phyloP scores from a whole-genome alignment of 2,888 invertebrate species.

The Caenorhabditis japonica region DNA sequence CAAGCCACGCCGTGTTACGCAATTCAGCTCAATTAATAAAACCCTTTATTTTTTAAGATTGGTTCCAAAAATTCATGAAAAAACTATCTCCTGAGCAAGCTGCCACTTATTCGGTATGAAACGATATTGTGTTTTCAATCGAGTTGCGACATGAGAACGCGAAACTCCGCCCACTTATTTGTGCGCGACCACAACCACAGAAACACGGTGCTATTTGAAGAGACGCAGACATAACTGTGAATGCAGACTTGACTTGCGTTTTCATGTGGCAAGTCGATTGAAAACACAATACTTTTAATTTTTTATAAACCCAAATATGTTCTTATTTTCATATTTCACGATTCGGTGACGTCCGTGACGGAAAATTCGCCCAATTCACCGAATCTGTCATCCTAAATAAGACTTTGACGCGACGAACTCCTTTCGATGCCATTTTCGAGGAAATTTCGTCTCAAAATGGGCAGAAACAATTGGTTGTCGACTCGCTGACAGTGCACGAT shows the following conservation, averaged over 20 bases:
- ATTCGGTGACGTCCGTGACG: constrained; percentile 32
- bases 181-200: no score
- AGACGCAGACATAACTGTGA: no score
- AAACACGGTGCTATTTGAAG: no score
- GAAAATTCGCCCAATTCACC: constrained; percentile 19
- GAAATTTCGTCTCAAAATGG: constrained; percentile 3
- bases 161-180: no score
- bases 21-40: no score
- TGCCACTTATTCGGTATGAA: constrained; percentile 18
- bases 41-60: constrained; percentile 26
- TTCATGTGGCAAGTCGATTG: no score
- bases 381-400: constrained; percentile 19
- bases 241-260: no score
- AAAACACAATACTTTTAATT: no score
- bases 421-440: constrained; percentile 22
- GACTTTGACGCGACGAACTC: constrained; percentile 1
- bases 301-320: no score
- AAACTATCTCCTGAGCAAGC: constrained; percentile 28
- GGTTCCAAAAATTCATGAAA: constrained; percentile 34
- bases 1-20: no score
- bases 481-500: constrained; percentile 33
- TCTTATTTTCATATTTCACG: constrained; percentile 21
- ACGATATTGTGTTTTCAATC: no score
- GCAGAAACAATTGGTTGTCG: constrained; percentile 21
- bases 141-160: no score